Conservation (phyloP, 2,888 invertebrate species). For the Stenolophus ochropezus region DNA sequence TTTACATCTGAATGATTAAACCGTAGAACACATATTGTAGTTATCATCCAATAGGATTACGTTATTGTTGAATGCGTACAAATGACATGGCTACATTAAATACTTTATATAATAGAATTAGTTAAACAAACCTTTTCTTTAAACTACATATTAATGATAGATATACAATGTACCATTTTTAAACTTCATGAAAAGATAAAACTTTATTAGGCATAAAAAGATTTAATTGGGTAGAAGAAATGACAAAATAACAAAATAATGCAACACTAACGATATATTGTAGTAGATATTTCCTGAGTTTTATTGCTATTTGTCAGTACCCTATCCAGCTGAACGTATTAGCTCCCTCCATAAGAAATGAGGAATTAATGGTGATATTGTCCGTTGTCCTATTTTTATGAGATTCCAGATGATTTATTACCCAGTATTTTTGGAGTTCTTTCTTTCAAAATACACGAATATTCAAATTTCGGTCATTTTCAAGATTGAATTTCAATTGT, state of each 20-base stretch:
- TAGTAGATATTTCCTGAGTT: slow-evolving; percentile 19
- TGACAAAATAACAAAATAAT: slow-evolving; percentile 23
- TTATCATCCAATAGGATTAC: too few species aligned
- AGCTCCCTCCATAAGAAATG: slow-evolving; percentile 35
- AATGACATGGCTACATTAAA: too few species aligned
- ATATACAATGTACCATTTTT: slow-evolving; percentile 6
- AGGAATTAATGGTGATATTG: slow-evolving; percentile 38
- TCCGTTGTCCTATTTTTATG: slow-evolving; percentile 33
- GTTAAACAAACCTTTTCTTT: too few species aligned
- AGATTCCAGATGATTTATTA: slow-evolving; percentile 26
- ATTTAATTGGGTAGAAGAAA: slow-evolving; percentile 28
- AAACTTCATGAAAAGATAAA: background rate
- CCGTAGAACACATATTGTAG: too few species aligned
- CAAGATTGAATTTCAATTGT: background rate
- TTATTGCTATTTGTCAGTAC: slow-evolving; percentile 41
- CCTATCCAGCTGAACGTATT: slow-evolving; percentile 17
- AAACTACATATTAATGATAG: too few species aligned
- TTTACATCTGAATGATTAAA: too few species aligned
- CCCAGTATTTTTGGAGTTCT: slow-evolving; percentile 1
- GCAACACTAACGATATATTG: slow-evolving; percentile 34
- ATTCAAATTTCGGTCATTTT: background rate
- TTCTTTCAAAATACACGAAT: background rate
- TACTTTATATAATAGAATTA: too few species aligned
- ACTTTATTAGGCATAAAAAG: slow-evolving; percentile 12
- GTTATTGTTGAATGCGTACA: too few species aligned